Conservation (phyloP, 2,113 vertebrate species). For the Ovis aries region DNA sequence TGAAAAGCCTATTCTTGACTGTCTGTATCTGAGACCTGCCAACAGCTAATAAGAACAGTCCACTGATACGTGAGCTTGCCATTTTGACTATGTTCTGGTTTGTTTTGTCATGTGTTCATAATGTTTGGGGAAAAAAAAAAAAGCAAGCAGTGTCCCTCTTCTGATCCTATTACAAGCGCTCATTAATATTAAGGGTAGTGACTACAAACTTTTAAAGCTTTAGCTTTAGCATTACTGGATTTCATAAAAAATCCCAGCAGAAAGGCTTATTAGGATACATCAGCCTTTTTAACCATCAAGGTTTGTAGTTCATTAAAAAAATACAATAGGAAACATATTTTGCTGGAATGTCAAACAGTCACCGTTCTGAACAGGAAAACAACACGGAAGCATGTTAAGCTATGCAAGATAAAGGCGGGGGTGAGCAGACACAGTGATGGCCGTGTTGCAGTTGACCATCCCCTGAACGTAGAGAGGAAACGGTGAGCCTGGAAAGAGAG, state of each 20-base stretch:
- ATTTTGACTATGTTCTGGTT: conserved; percentile 68
- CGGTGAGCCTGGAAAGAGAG: neutral
- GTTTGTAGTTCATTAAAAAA: conserved; percentile 27
- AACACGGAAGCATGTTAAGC: neutral
- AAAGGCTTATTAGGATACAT: neutral
- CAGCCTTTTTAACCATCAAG: conserved; percentile 24
- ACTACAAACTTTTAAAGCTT: neutral
- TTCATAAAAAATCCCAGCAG: conserved; percentile 31
- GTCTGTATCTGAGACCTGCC: conserved; percentile 64
- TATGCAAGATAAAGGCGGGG: neutral
- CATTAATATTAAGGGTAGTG: neutral
- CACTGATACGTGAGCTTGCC: conserved; percentile 65
- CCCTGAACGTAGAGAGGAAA: neutral
- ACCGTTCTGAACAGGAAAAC: neutral
- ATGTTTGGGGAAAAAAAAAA: conserved; percentile 25
- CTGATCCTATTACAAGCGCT: neutral
- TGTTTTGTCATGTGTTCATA: conserved; percentile 73
- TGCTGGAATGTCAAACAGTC: neutral
- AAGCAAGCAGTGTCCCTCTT: conserved; percentile 73
- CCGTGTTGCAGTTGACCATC: neutral
- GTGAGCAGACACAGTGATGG: neutral
- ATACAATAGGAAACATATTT: neutral
- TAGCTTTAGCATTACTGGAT: neutral
- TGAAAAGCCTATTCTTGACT: conserved; percentile 50
- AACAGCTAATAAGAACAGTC: conserved; percentile 35